A percentile compares a stretch with the other conserved stretches of the same genome.
Conservation (phyloP, 2,113 vertebrate species). For the Myanophis thanlyinensis region DNA sequence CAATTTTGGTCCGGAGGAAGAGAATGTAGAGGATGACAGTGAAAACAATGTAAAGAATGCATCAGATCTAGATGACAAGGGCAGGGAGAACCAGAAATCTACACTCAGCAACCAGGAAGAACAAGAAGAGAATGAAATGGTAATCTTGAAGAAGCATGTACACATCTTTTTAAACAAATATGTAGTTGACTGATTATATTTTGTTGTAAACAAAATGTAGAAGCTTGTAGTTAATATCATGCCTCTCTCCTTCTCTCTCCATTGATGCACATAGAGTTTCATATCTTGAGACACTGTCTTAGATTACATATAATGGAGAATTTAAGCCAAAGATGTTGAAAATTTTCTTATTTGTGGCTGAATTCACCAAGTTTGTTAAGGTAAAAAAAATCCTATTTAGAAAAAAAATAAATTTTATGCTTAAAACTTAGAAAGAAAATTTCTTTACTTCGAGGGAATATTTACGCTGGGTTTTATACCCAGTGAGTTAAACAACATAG, state of each 20-base stretch:
- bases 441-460: not conserved
- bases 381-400: not conserved
- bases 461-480: not conserved
- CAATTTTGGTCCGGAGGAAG: constrained; percentile 83
- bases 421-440: not conserved
- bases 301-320: not conserved
- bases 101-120: constrained; percentile 37
- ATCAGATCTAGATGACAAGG: constrained; percentile 55
- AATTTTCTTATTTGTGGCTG: not conserved
- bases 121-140: constrained; percentile 57
- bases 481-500: not conserved
- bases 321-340: not conserved
- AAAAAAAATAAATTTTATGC: not conserved
- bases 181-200: not conserved
- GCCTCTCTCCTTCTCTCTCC: not conserved
- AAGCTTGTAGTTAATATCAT: not conserved
- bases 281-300: not conserved
- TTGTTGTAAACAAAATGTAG: not conserved
- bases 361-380: not conserved
- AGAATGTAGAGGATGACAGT: constrained; percentile 29
- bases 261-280: not conserved
- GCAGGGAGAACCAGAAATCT: constrained; percentile 59
- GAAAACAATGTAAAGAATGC: constrained; percentile 36
- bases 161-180: not conserved
- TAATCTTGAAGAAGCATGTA: constrained; percentile 11